phyloP scores from a whole-genome alignment of 2,797 vertebrate genomes.

The Carcharodon carcharias region DNA sequence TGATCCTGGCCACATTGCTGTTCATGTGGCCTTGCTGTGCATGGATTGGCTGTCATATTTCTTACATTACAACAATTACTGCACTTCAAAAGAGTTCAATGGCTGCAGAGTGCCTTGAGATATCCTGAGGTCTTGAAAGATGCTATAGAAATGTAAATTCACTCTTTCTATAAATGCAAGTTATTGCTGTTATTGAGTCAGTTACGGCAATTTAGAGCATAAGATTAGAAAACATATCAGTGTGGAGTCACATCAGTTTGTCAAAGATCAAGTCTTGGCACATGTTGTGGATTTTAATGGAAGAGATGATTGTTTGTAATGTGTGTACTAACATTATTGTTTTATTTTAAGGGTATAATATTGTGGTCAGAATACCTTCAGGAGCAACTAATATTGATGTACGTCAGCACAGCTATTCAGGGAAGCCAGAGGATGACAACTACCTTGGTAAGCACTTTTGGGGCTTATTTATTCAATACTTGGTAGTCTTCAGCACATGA shows the following conservation, averaged over 20 bases:
- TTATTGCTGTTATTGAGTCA: background rate
- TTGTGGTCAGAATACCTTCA: conserved; percentile 81
- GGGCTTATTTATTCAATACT: background rate
- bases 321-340: background rate
- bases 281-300: background rate
- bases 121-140: background rate
- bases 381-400: conserved; percentile 91
- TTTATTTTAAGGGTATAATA: conserved; percentile 76
- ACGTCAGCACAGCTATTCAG: conserved; percentile 89
- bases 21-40: background rate
- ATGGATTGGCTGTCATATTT: background rate
- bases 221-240: background rate
- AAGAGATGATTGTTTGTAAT: background rate
- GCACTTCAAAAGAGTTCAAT: background rate
- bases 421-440: conserved; percentile 89
- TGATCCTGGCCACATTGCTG: background rate
- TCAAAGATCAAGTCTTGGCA: background rate
- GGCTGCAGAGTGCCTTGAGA: background rate
- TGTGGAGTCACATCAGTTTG: no score
- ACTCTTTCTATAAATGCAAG: background rate
- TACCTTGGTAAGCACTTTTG: conserved; percentile 78
- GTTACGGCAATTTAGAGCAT: background rate
- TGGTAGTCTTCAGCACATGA: background rate
- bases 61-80: background rate
- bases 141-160: no score